Conservation (phyloP, 2,888 invertebrate species). For the Leucophenga montana region DNA sequence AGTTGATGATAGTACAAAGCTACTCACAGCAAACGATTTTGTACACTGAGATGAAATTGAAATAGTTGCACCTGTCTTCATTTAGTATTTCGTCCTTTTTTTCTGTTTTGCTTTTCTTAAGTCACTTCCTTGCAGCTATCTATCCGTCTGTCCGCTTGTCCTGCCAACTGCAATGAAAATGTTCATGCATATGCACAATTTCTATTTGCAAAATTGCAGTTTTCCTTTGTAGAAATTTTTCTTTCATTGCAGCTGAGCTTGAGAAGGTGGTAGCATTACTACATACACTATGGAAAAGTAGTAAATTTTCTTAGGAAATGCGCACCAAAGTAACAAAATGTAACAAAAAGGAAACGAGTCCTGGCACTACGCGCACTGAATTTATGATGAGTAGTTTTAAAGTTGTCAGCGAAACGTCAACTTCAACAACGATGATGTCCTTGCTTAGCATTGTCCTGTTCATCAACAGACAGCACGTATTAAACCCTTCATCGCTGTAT, state of each 20-base stretch:
- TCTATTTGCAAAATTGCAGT: slow-evolving; percentile 1
- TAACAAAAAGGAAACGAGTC: no score
- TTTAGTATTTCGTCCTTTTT: background rate
- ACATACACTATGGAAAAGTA: slow-evolving; percentile 1
- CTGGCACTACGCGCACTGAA: no score
- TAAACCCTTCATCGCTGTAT: slow-evolving; percentile 9
- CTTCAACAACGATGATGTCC: background rate
- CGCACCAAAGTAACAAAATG: no score
- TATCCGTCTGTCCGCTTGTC: background rate
- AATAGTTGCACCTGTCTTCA: background rate
- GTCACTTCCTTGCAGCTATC: background rate
- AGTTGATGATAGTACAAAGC: background rate
- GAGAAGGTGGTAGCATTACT: no score
- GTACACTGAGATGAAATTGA: background rate
- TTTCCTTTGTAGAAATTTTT: background rate
- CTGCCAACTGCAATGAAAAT: no score
- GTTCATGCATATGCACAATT: background rate
- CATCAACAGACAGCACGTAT: slow-evolving; percentile 4
- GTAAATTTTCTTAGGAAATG: background rate
- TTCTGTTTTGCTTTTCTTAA: no score
- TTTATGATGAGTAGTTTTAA: slow-evolving; percentile 21
- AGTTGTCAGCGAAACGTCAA: slow-evolving; percentile 1
- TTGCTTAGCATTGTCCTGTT: background rate
- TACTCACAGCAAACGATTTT: background rate
- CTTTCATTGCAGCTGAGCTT: background rate